Evolutionary conservation across 2,888 invertebrate genomes (phyloP).

Genomic region (Busseola fusca): DNA sequence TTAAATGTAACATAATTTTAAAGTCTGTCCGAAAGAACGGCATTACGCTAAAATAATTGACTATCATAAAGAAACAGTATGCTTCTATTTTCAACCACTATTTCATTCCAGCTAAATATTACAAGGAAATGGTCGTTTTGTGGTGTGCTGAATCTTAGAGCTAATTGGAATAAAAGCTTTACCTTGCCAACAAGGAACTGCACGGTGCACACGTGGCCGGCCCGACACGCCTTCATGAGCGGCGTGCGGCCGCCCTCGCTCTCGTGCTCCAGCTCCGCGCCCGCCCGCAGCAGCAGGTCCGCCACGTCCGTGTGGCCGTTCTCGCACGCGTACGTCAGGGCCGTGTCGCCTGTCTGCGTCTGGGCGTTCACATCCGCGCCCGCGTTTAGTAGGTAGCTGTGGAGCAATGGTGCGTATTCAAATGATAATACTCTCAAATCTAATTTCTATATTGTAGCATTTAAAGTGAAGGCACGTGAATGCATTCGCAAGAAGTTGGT

Average conservation of each 20-base stretch:
- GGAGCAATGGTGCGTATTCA: not conserved
- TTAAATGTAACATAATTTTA: not conserved
- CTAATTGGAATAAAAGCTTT: not conserved
- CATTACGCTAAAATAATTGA: not conserved
- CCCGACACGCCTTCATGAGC: conserved; percentile 99
- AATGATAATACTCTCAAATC: not conserved
- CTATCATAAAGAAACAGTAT: not conserved
- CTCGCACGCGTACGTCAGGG: conserved; percentile 99
- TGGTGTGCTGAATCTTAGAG: not conserved
- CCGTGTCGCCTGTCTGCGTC: conserved; percentile 98
- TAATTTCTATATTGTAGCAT: not conserved
- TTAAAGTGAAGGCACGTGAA: not conserved
- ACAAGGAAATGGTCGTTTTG: not conserved
- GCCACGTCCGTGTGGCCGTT: conserved; percentile 99
- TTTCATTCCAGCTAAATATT: not conserved
- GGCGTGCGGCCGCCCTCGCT: conserved; percentile 99
- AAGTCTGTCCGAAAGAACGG: not conserved
- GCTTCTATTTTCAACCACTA: not conserved
- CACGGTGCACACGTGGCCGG: conserved; percentile 98
- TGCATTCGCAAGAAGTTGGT: too few relatives aligned
- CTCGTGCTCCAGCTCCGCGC: conserved; percentile 98
- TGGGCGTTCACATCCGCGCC: conserved; percentile 97
- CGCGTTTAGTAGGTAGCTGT: conserved; percentile 93
- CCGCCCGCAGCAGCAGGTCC: conserved; percentile 96
- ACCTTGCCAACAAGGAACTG: conserved; percentile 96